Conservation (phyloP, 2,888 invertebrate genomes). For the Eulithis prunata region DNA sequence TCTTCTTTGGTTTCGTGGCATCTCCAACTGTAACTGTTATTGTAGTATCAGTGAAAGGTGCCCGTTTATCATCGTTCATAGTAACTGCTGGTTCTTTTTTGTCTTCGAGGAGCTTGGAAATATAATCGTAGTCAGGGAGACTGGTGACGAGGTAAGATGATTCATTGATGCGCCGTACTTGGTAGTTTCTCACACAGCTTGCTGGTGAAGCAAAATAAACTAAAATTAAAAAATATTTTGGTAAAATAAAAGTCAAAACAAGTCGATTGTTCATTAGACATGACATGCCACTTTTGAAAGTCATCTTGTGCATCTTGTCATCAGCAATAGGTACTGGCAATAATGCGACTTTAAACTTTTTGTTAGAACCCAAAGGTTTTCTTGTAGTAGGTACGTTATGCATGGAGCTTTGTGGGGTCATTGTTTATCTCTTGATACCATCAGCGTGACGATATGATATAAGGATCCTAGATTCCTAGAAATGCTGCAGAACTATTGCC, state of each 20-base stretch:
- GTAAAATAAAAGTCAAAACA: slow-evolving; percentile 28
- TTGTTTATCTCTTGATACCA: no score
- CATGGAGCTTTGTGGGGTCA: no score
- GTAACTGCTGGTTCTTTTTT: slow-evolving; percentile 31
- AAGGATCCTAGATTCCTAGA: no score
- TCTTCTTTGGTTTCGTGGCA: slow-evolving; percentile 46
- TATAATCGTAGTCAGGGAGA: slow-evolving; percentile 57
- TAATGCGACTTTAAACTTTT: no score
- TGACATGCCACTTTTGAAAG: slow-evolving; percentile 1
- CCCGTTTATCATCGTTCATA: slow-evolving; percentile 29
- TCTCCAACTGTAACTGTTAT: slow-evolving; percentile 49
- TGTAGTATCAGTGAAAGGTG: not conserved
- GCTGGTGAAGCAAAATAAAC: slow-evolving; percentile 52
- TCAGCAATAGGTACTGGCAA: no score
- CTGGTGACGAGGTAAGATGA: slow-evolving; percentile 67
- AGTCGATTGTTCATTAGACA: slow-evolving; percentile 25
- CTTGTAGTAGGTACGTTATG: no score
- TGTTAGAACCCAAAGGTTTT: no score
- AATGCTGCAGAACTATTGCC: no score
- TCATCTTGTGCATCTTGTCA: not conserved
- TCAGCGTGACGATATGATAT: no score
- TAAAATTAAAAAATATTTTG: slow-evolving; percentile 51
- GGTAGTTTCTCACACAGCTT: slow-evolving; percentile 63
- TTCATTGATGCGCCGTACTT: slow-evolving; percentile 68
- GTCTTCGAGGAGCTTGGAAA: slow-evolving; percentile 33